Percentiles rank a stretch among this genome's conserved stretches.
phyloP scores from a whole-genome alignment of 2,888 invertebrate genomes.

The Carterocephalus palaemon region DNA sequence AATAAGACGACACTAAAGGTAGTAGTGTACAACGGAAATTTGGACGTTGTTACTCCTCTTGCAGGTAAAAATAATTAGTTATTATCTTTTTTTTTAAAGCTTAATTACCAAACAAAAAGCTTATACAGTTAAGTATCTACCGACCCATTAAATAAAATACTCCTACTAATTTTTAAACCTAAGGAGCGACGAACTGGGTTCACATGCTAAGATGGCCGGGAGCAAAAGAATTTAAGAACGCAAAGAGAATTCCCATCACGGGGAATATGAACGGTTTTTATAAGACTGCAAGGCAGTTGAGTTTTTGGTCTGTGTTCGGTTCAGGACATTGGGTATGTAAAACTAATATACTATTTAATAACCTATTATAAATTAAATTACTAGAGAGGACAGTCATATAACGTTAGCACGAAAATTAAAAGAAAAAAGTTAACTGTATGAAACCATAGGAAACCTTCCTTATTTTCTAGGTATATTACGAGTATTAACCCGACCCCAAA shows the following conservation, averaged over 20 bases:
- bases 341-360: too few species aligned
- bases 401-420: too few species aligned
- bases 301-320: slow-evolving; percentile 65
- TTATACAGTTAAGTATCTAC: too few species aligned
- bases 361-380: too few species aligned
- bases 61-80: slow-evolving; percentile 46
- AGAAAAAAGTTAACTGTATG: too few species aligned
- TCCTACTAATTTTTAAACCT: slow-evolving; percentile 9
- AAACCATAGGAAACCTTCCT: too few species aligned
- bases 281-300: slow-evolving; percentile 51
- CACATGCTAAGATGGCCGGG: slow-evolving; percentile 65
- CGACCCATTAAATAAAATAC: too few species aligned
- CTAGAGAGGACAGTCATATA: too few species aligned
- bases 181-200: slow-evolving; percentile 68
- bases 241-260: slow-evolving; percentile 43
- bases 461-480: too few species aligned
- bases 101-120: too few species aligned
- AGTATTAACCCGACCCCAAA: too few species aligned
- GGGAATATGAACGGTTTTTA: slow-evolving; percentile 60
- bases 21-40: slow-evolving; percentile 65
- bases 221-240: slow-evolving; percentile 49
- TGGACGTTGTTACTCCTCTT: slow-evolving; percentile 64
- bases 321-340: slow-evolving; percentile 67
- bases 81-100: background rate
- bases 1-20: slow-evolving; percentile 58